These are phyloP conservation scores for Malurus elegans DNA, from an alignment of 2,113 vertebrate species.

Conservation along the genomic window DNA sequence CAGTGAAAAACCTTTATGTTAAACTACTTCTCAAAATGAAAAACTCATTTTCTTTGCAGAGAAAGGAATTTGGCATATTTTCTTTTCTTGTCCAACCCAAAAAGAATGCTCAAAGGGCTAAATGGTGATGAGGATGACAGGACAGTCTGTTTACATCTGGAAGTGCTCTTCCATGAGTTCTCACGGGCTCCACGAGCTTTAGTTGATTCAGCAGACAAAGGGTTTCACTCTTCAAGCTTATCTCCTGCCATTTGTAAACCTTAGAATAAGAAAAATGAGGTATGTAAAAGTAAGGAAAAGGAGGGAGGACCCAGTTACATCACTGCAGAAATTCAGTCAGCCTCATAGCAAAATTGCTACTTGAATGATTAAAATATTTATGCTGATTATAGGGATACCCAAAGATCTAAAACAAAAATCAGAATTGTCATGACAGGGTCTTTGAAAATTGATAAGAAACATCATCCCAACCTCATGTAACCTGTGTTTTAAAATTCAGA, in stretches of 20 bases:
- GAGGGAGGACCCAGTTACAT: background rate
- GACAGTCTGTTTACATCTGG: background rate
- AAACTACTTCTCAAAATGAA: background rate
- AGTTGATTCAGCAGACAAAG: background rate
- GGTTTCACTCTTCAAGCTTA: background rate
- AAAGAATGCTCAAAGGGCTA: background rate
- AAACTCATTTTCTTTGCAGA: background rate
- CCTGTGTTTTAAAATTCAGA: background rate
- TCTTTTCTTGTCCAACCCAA: background rate
- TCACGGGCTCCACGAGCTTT: background rate
- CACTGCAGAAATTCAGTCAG: background rate
- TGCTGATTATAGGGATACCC: background rate
- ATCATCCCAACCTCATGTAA: background rate
- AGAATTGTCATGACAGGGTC: background rate
- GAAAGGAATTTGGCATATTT: background rate
- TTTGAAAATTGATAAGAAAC: background rate
- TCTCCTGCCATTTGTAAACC: background rate
- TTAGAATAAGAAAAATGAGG: background rate
- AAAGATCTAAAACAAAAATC: slow-evolving; percentile 27
- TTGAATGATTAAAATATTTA: background rate
- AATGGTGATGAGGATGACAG: background rate
- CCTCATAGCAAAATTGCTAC: background rate
- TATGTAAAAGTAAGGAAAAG: background rate
- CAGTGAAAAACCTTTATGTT: background rate
- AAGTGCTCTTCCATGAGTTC: background rate